Evolutionary conservation across 2,797 vertebrate species (phyloP), one percentile per base, ranked within the genome.

Genomic region (Pogoniulus pusillus): DNA sequence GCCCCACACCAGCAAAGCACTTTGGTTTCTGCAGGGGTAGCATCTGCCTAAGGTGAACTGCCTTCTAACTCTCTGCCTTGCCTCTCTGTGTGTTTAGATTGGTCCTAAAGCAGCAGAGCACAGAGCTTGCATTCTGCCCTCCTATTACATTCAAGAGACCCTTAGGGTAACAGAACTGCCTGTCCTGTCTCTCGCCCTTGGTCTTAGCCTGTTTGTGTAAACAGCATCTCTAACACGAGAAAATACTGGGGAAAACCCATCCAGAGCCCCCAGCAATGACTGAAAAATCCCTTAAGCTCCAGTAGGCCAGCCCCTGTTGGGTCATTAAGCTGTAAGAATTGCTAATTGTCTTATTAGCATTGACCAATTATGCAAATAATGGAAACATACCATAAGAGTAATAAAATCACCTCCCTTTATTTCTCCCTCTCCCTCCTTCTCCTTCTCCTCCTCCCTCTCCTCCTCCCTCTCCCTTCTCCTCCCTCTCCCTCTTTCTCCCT

Each of bases 321-420:
- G 78, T 97, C 97, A 96, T 97, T 96, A 96, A 94, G 94, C 94
- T 95, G 93, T 91, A 96, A 96, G 86, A 96, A 96, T 95, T 89
- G 84, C 87, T 97, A 96, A 96, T 93, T 95, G 94, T 96, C 94
- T 94, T 97, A 96, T 96, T 96, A 97, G 95, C 94, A 96, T 95
- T 95, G 92, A 94, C 92, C 91, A 96, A 91, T 97, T 97, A 97
- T 95, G 96, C 95, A 96, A 96, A 97, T 92, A 96, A 91, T 60
- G 70, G 86, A 96, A 96, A 96, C 94, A 94, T 91, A 84, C 70
- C 41, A n/a, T 89, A 95, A 91, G 47, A 77, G 78, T 92, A 94
- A 93, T 86, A 93, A 94, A 95, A 94, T 88, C 60, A 63, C 85
- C 51, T 93, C 15, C 30, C 10, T 57, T 43, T 64, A 10, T 78